These are phyloP conservation scores for Heteromormyrus szaboi DNA, from an alignment of 2,797 vertebrate genomes.

Conservation along the genomic window DNA sequence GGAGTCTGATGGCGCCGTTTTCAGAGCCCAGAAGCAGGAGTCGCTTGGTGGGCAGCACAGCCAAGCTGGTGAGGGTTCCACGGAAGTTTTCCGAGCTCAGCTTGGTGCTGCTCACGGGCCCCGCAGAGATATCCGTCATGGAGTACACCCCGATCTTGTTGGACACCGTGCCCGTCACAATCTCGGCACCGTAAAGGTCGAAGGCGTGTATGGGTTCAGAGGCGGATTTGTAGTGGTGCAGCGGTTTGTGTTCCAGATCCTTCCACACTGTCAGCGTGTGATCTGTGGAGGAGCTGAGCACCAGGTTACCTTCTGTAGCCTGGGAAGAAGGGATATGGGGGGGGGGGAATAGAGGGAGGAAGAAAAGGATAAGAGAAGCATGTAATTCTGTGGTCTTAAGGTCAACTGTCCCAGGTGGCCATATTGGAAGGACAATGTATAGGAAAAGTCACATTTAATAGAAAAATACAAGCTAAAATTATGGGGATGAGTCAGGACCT, in stretches of 20 bases:
- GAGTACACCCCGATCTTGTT: constrained; percentile 96
- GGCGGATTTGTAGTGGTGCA: constrained; percentile 83
- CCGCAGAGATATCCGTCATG: constrained; percentile 76
- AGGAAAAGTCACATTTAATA: background rate
- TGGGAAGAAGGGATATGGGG: constrained; percentile 43
- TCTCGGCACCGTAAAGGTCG: constrained; percentile 83
- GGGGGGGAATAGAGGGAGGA: background rate
- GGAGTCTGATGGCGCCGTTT: constrained; percentile 81
- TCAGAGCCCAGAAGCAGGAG: constrained; percentile 93
- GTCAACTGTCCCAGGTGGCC: background rate
- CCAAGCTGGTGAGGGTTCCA: constrained; percentile 90
- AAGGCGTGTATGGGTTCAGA: constrained; percentile 91
- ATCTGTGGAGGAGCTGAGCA: constrained; percentile 91
- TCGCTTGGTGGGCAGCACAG: constrained; percentile 87
- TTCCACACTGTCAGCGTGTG: constrained; percentile 91
- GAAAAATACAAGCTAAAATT: background rate
- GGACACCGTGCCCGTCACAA: constrained; percentile 87
- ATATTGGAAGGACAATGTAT: background rate
- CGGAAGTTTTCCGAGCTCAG: constrained; percentile 97
- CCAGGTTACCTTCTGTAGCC: constrained; percentile 83
- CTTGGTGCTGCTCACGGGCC: constrained; percentile 78
- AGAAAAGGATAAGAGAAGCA: background rate
- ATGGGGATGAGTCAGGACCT: background rate
- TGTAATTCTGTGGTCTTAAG: background rate
- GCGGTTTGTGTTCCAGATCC: constrained; percentile 87